Evolutionary conservation across 2,888 invertebrate genomes (phyloP), one percentile per base, ranked within the genome.

Genomic region (Xestia rhomboidea): DNA sequence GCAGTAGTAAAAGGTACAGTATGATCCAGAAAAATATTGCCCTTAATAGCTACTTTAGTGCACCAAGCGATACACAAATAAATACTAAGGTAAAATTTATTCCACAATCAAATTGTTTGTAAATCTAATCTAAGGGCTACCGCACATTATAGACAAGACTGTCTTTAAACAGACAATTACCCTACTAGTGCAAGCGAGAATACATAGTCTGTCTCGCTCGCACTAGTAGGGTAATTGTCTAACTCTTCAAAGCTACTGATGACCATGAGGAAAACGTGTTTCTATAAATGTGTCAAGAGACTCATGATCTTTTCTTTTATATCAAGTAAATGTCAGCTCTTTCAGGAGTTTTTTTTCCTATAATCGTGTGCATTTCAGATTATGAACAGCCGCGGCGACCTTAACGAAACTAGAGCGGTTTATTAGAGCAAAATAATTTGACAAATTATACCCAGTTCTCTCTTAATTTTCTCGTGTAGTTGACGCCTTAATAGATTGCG

Each of bases 341-440:
- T 49, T 46, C n/a, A 41, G 44, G 38, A 60, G 51, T n/a, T 81
- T 70, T 68, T 49, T 49, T 60, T 30, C 81, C 41, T 70, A 69
- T 84, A 77, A 77, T 85, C 60, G 60, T 27, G 66, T 74, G 73
- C 73, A 68, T 44, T 73, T 77, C 7, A 79, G 64, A 77, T 84
- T 71, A 84, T 80, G 57, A 87, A 87, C 68, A 73, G 70, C 76
- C 68, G 30, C 34, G 68, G 44, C 69, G 82, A 87, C 87, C 88
- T 88, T 88, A 80, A 76, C 30, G 72, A 87, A 86, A 85, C 51
- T 82, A 70, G 85, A 77, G 60, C 85, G 57, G 79, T 80, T 86
- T 86, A 85, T 70, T 82, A 82, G 85, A 86, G 77, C 85, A 82
- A 86, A 82, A 78, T 87, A 87, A 85, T 82, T 76, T 82, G 79